Evolutionary conservation across 2,888 invertebrate genomes (phyloP), one percentile per base, ranked within the genome.

Genomic region (Tiphia femorata): DNA sequence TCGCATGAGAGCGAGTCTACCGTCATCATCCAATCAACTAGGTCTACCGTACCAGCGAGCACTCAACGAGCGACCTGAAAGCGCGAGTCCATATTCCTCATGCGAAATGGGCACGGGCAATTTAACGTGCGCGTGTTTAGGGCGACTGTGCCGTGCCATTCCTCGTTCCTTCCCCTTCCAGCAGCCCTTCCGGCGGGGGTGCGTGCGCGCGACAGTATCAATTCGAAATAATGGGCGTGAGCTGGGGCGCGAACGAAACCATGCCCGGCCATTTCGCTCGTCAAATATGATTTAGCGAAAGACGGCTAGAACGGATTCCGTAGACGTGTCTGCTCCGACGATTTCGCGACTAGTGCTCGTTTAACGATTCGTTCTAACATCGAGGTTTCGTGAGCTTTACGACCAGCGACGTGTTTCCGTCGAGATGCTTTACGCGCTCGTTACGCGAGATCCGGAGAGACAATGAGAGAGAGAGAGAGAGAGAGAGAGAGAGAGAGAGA

Each of bases 371-470:
- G 29, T 29, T 29, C 6, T 29, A 29, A 12, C 10, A 29, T n/a
- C n/a, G n/a, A n/a, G n/a, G n/a, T n/a, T n/a, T n/a, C n/a, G n/a
- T n/a, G n/a, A n/a, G n/a, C n/a, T n/a, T n/a, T n/a, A n/a, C n/a
- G n/a, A n/a, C n/a, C n/a, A n/a, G n/a, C n/a, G n/a, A n/a, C n/a
- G n/a, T n/a, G n/a, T n/a, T n/a, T n/a, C n/a, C n/a, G n/a, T n/a
- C n/a, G n/a, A n/a, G 29, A 29, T 29, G 6, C 67, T 62, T 50
- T 49, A 53, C 62, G 51, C 52, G 58, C 58, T 47, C 37, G 40
- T 58, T 60, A 50, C 27, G 41, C 20, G 61, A 56, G 55, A 69
- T 67, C 66, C 58, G 50, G 65, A 58, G 33, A 25, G 6, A 8
- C 25, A 6, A 5, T 25, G 25, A 8, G 8, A 25, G 25, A 25